Evolutionary conservation across 1,140 invertebrate species (phyloP), one percentile per base, ranked within the genome.

Genomic region (Halotydeus destructor): DNA sequence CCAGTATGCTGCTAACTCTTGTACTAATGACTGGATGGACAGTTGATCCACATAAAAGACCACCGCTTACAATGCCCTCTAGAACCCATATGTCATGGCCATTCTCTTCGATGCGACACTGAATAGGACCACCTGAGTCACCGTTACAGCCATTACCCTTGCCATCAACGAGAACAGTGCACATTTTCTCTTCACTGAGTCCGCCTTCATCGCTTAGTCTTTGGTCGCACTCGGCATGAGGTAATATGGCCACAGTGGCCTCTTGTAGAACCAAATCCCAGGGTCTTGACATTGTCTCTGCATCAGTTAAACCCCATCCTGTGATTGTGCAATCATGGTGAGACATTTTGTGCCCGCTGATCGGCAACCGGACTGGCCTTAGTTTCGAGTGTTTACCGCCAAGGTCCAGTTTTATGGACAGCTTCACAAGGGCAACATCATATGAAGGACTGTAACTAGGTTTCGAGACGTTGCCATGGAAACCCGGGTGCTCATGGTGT

Each of bases 91-190:
- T 36, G 8, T 36, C 9, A 22, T 14, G 8, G 9, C 27, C 39
- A 41, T 34, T 41, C 8, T n/a, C 19, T n/a, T n/a, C n/a, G 4
- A 44, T 14, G 26, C 34, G 4, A 44, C 42, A 83, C 54, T 83
- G 78, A 5, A 86, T 57, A 0, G 80, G 80, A 3, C 79, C 78
- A 1, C 79, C 79, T 1, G 77, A 81, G 57, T 83, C 78, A 3
- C 78, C 78, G n/a, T 34, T 34, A n/a, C 33, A 34, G n/a, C n/a
- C n/a, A 14, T 16, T 34, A 34, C 33, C 33, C 22, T 34, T 34
- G 6, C 33, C 33, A 5, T 34, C 5, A 6, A 9, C 5, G 21
- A 14, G 14, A 19, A 14, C 33, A 14, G 33, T 19, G n/a, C 33
- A 34, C 22, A 34, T 5, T 16, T 34, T 34, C n/a, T 5, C 5